Percentiles rank a stretch among this genome's conserved stretches.
Evolutionary conservation across 2,113 vertebrate genomes (phyloP).

Genomic region (Grantiella picta): DNA sequence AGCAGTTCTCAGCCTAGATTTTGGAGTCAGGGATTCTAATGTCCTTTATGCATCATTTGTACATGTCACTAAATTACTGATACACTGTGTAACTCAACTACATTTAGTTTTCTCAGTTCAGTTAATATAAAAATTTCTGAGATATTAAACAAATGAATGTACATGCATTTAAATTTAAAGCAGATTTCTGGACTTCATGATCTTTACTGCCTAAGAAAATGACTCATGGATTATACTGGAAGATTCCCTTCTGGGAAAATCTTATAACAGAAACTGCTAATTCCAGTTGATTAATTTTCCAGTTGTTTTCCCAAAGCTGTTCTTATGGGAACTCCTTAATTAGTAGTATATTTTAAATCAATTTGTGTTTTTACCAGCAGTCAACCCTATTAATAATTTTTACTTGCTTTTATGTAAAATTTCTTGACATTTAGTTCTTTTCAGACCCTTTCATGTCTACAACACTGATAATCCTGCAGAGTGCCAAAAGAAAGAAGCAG

Average conservation of each 20-base stretch:
- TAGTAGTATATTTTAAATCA: slow-evolving; percentile 6
- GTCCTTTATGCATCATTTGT: background rate
- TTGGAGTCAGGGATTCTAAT: background rate
- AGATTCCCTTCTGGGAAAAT: slow-evolving; percentile 20
- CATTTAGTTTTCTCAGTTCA: background rate
- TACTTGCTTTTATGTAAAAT: background rate
- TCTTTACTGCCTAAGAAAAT: background rate
- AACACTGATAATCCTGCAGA: background rate
- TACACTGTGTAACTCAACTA: background rate
- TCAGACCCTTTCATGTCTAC: background rate
- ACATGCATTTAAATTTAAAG: background rate
- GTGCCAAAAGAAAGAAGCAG: background rate
- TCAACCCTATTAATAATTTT: background rate
- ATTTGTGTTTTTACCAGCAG: background rate
- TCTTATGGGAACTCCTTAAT: background rate
- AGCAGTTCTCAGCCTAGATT: background rate
- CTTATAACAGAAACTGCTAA: slow-evolving; percentile 14
- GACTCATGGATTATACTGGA: background rate
- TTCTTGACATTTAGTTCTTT: background rate
- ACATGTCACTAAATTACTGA: background rate
- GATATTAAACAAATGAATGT: background rate
- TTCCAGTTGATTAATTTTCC: slow-evolving; percentile 41
- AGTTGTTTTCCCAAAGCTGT: background rate
- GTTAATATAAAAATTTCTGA: background rate
- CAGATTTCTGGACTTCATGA: background rate